Conservation (phyloP, 1,140 invertebrate genomes). For the Wiebesia pumilae region DNA sequence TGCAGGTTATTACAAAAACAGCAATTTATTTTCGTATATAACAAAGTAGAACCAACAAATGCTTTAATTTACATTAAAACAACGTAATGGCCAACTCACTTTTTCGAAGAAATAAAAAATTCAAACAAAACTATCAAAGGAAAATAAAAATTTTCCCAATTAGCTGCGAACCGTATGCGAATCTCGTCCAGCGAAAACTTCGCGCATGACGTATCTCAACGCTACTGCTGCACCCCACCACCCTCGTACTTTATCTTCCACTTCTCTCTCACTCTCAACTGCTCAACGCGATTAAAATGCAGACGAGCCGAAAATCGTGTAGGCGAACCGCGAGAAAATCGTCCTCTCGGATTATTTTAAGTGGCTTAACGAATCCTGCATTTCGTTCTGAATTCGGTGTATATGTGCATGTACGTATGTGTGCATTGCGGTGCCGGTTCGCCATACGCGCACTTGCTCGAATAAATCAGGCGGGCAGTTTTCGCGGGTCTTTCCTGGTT, state of each 20-base stretch:
- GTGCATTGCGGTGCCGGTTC: not conserved
- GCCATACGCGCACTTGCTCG: not conserved
- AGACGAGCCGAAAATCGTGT: slow-evolving; percentile 31
- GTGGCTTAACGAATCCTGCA: slow-evolving; percentile 46
- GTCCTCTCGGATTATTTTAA: slow-evolving; percentile 39
- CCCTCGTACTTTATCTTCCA: not conserved
- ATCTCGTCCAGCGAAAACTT: slow-evolving; percentile 31
- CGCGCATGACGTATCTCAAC: slow-evolving; percentile 29
- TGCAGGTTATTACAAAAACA: too few relatives aligned
- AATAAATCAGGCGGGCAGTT: slow-evolving; percentile 41
- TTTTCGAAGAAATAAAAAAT: not conserved
- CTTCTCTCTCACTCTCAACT: not conserved
- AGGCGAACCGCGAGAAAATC: slow-evolving; percentile 27
- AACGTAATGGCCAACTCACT: not conserved
- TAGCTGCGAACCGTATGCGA: slow-evolving; percentile 32
- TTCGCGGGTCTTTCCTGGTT: slow-evolving; percentile 35
- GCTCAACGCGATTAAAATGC: slow-evolving; percentile 42
- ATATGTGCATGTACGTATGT: not conserved
- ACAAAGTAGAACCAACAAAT: not conserved
- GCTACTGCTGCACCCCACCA: too few relatives aligned
- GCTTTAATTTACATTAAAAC: not conserved
- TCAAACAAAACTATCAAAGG: not conserved
- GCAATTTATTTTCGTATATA: too few relatives aligned
- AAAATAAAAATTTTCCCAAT: slow-evolving; percentile 33
- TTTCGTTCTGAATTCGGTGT: not conserved